These are phyloP conservation scores for Merluccius polli DNA, from an alignment of 2,797 vertebrate species.

Conservation along the genomic window DNA sequence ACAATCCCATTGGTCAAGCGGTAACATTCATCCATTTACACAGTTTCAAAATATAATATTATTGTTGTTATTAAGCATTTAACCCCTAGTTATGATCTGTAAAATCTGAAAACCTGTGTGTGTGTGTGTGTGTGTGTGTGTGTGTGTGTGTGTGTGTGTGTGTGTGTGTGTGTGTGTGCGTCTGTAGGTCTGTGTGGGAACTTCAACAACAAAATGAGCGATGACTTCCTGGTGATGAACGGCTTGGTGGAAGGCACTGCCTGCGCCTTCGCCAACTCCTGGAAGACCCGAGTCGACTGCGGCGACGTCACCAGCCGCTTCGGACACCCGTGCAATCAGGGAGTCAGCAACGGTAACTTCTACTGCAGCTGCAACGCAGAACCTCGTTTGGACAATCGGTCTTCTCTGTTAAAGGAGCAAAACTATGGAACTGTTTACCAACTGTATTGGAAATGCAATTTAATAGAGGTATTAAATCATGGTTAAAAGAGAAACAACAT, in stretches of 20 bases:
- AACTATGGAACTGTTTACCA: no score
- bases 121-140: slow-evolving; percentile 8
- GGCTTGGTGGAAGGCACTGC: slow-evolving; percentile 81
- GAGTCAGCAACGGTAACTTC: slow-evolving; percentile 80
- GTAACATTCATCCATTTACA: neutral
- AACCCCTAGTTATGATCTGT: neutral
- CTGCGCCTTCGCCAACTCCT: slow-evolving; percentile 76
- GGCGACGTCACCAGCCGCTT: slow-evolving; percentile 61
- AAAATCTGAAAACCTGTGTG: neutral
- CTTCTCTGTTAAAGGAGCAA: no score
- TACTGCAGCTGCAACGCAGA: no score
- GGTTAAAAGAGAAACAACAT: no score
- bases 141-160: neutral
- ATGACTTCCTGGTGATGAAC: slow-evolving; percentile 75
- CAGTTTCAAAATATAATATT: neutral
- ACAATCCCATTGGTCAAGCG: neutral
- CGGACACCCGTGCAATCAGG: slow-evolving; percentile 78
- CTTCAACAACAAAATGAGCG: slow-evolving; percentile 78
- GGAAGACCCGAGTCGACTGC: slow-evolving; percentile 77
- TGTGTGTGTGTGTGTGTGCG: slow-evolving; percentile 1
- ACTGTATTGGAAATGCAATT: no score
- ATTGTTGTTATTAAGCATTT: neutral
- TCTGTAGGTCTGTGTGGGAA: slow-evolving; percentile 83
- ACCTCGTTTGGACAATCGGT: no score
- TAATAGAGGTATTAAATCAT: no score